phyloP scores from a whole-genome alignment of 2,797 vertebrate genomes.

The Tragopan temminckii region DNA sequence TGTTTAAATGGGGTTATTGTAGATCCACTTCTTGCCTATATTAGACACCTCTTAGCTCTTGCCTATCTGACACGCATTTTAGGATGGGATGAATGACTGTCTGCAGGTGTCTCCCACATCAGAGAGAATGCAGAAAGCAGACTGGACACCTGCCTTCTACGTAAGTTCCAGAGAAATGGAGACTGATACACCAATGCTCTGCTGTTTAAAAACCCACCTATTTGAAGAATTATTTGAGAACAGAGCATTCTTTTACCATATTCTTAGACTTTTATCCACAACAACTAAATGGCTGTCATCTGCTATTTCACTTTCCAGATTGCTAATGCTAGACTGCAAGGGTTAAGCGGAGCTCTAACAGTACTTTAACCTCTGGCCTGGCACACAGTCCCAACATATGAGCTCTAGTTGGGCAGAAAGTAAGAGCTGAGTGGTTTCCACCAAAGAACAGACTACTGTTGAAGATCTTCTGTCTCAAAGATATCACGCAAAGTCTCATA shows the following conservation, averaged over 20 bases:
- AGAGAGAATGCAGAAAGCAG: neutral
- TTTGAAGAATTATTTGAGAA: neutral
- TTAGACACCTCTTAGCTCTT: neutral
- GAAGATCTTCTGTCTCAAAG: neutral
- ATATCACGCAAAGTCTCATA: neutral
- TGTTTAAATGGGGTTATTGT: neutral
- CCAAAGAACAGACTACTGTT: neutral
- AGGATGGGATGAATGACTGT: neutral
- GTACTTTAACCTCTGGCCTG: neutral
- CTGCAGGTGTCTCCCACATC: neutral
- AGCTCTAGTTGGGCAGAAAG: neutral
- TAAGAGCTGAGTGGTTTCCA: neutral
- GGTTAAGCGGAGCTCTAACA: neutral
- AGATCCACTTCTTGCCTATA: neutral
- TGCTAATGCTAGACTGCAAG: neutral
- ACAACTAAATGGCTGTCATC: neutral
- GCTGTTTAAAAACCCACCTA: neutral
- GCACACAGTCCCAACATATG: neutral
- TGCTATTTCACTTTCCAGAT: neutral
- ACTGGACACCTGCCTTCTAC: neutral
- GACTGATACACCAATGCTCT: rapidly evolving
- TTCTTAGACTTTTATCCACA: neutral
- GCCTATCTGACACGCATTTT: neutral
- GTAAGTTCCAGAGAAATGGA: neutral
- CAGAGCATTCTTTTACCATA: neutral